Evolutionary conservation across 2,797 vertebrate genomes (phyloP).

Genomic region (Hippocampus kuda): DNA sequence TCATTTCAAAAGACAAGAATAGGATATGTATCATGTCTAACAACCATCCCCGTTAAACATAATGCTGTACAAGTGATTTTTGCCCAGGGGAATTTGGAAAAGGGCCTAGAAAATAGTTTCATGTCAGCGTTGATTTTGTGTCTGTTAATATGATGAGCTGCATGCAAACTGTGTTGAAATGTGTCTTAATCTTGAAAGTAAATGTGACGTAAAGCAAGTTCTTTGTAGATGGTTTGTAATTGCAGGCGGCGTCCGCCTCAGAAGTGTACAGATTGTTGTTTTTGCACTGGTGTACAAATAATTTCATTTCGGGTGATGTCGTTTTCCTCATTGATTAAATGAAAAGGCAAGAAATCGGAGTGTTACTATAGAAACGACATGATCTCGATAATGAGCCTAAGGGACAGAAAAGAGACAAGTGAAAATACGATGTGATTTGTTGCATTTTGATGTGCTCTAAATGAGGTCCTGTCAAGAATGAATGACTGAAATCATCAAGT

Average conservation of each 20-base stretch:
- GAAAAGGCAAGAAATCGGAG: slow-evolving; percentile 28
- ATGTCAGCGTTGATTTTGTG: background rate
- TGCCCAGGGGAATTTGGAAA: background rate
- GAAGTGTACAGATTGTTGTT: slow-evolving; percentile 1
- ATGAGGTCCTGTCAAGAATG: slow-evolving; percentile 10
- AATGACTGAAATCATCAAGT: slow-evolving; percentile 8
- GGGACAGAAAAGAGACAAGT: slow-evolving; percentile 19
- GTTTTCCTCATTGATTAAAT: slow-evolving; percentile 18
- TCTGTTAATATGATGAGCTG: background rate
- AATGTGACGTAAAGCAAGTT: background rate
- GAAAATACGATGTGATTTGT: slow-evolving; percentile 28
- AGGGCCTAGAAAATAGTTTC: background rate
- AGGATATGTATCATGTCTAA: background rate
- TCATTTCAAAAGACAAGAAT: background rate
- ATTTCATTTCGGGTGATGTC: slow-evolving; percentile 24
- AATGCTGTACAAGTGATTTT: background rate
- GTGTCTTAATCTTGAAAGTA: background rate
- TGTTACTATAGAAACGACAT: slow-evolving; percentile 48
- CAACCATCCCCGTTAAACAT: background rate
- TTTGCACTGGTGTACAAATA: slow-evolving; percentile 6
- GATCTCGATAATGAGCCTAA: slow-evolving; percentile 33
- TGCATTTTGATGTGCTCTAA: slow-evolving; percentile 31
- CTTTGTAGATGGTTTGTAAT: background rate
- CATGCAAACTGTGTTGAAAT: background rate
- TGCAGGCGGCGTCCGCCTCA: background rate